Percentiles rank a stretch among this genome's conserved stretches.
phyloP scores from a whole-genome alignment of 2,113 vertebrate species.

The Rousettus leschenaultii region DNA sequence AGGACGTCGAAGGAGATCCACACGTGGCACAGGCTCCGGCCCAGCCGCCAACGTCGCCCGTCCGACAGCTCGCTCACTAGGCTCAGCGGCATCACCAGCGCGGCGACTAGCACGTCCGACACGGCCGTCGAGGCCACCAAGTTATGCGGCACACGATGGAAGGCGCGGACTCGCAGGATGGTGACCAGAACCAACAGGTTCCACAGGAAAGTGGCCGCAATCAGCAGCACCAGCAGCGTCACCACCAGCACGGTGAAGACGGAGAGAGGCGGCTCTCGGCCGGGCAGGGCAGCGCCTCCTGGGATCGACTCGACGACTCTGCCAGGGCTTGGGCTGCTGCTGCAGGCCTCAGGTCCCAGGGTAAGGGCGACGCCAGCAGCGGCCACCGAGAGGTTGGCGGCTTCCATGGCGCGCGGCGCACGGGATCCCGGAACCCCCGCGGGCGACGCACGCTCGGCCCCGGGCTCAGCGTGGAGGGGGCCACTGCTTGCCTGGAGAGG shows the following conservation, averaged over 20 bases:
- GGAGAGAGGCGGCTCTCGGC: background rate
- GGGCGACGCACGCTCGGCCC: background rate
- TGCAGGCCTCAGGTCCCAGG: background rate
- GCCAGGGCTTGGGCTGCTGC: background rate
- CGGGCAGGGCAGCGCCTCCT: accelerated
- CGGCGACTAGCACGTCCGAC: constrained; percentile 63
- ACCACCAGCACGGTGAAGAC: constrained; percentile 36
- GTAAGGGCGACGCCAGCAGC: background rate
- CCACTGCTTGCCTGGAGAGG: background rate
- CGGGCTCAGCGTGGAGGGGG: background rate
- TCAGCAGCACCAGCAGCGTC: constrained; percentile 57
- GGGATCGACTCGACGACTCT: background rate
- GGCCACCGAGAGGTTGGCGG: background rate
- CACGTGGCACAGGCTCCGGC: constrained; percentile 51
- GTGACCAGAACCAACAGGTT: constrained; percentile 68
- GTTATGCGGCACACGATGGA: constrained; percentile 65
- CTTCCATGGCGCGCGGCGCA: background rate
- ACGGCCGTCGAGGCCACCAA: constrained; percentile 71
- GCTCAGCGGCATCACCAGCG: constrained; percentile 63
- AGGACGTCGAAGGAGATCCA: constrained; percentile 70
- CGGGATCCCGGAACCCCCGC: background rate
- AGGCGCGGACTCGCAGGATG: constrained; percentile 66
- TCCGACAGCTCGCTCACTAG: constrained; percentile 59
- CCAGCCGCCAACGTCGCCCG: constrained; percentile 55
- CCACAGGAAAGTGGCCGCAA: constrained; percentile 66